These are phyloP conservation scores for Bos indicus DNA, from an alignment of 2,113 vertebrate species.

Conservation along the genomic window DNA sequence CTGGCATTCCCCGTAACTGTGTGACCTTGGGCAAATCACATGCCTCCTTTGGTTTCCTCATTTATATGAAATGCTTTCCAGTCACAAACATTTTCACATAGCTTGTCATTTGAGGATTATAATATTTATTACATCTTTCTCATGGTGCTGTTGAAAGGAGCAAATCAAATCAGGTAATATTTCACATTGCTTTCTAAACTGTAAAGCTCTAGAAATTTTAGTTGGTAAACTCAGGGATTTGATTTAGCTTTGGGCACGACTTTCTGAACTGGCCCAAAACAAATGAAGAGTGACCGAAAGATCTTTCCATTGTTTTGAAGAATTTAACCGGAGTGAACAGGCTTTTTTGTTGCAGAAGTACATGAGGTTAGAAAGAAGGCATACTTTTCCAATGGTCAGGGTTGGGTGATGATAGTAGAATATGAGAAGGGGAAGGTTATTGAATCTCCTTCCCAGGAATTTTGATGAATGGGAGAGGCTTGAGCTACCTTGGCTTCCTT, in stretches of 20 bases:
- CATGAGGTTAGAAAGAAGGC: neutral
- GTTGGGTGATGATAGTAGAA: neutral
- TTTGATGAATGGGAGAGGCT: neutral
- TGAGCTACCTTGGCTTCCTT: neutral
- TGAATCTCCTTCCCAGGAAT: neutral
- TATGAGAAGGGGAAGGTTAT: neutral
- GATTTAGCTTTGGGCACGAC: neutral
- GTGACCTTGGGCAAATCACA: neutral
- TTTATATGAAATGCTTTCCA: neutral
- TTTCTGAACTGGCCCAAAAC: neutral
- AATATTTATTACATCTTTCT: neutral
- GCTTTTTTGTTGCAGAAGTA: neutral
- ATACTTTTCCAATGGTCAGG: neutral
- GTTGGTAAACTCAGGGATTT: neutral
- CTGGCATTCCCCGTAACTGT: neutral
- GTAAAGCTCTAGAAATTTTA: neutral
- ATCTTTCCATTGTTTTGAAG: neutral
- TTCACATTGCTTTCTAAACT: slow-evolving; percentile 19
- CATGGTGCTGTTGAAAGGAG: neutral
- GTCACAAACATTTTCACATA: neutral
- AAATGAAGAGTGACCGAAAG: neutral
- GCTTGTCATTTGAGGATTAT: slow-evolving; percentile 10
- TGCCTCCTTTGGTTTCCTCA: neutral
- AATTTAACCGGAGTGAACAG: neutral
- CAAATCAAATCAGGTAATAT: neutral